Conservation (phyloP, 2,113 vertebrate species). For the Orycteropus afer region DNA sequence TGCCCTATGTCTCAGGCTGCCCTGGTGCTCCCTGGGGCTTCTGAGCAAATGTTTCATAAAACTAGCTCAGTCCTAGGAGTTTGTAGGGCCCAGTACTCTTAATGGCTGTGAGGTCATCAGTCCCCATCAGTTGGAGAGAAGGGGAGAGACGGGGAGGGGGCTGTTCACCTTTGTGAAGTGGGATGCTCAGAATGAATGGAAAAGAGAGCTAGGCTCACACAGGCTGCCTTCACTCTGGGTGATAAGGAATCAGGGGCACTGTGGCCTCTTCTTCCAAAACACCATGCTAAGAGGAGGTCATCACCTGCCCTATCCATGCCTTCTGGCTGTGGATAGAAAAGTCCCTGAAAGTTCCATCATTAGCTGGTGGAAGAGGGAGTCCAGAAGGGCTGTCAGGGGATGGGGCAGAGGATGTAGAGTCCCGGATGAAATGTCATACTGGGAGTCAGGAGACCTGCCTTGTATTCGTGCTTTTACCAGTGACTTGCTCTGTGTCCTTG, state of each 20-base stretch:
- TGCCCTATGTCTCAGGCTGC: background rate
- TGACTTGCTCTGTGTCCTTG: background rate
- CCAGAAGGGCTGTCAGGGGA: background rate
- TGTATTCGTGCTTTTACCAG: background rate
- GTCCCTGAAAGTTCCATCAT: background rate
- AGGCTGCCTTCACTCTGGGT: background rate
- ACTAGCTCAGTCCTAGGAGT: background rate
- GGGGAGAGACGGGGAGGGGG: background rate
- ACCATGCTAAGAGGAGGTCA: background rate
- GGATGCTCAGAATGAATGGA: background rate
- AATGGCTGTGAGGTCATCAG: background rate
- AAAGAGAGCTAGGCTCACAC: background rate
- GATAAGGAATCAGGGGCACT: background rate
- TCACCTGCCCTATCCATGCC: background rate
- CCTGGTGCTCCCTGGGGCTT: background rate
- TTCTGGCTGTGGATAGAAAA: background rate
- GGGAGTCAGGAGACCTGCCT: background rate
- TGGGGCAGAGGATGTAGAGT: background rate
- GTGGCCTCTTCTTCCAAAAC: background rate
- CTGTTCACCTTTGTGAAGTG: background rate
- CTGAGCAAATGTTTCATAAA: conserved; percentile 10
- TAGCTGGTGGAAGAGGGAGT: background rate
- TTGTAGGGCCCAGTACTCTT: background rate
- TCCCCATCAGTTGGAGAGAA: background rate
- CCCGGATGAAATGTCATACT: background rate